Conservation (phyloP, 2,888 invertebrate genomes). For the Plagodis dolabraria region DNA sequence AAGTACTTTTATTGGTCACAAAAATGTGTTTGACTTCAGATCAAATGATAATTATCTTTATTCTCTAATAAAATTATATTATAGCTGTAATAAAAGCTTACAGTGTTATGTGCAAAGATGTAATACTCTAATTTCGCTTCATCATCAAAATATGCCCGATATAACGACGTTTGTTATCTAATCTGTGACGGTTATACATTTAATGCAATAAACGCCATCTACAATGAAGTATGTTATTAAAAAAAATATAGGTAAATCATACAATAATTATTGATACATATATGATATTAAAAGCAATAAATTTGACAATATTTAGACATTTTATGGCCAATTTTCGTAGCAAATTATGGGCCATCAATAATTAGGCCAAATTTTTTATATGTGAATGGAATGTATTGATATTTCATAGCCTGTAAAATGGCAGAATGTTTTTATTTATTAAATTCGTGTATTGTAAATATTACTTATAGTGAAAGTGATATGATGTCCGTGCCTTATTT, state of each 20-base stretch:
- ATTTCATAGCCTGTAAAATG: conserved; percentile 27
- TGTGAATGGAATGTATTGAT: conserved; percentile 25
- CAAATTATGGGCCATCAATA: conserved; percentile 1
- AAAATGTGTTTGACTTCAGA: conserved; percentile 1
- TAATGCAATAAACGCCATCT: conserved; percentile 17
- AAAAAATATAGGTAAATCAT: conserved; percentile 12
- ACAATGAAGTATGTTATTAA: conserved; percentile 8
- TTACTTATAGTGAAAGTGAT: conserved; percentile 61
- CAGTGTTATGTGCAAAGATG: background rate
- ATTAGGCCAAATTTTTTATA: conserved; percentile 24
- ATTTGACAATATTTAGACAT: conserved; percentile 33
- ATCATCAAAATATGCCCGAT: background rate
- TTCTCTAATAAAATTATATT: background rate
- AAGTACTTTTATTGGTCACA: conserved; percentile 8
- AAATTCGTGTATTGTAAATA: conserved; percentile 62
- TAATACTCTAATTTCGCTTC: conserved; percentile 13
- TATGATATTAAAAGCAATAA: conserved; percentile 20
- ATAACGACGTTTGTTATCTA: conserved; percentile 22
- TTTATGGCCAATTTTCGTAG: conserved; percentile 24
- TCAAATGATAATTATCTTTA: background rate
- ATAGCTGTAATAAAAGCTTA: background rate
- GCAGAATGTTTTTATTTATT: conserved; percentile 51
- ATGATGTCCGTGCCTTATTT: conserved; percentile 68
- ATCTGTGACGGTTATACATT: conserved; percentile 14
- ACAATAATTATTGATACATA: conserved; percentile 20